Conservation (phyloP, 2,888 invertebrate genomes). For the Nomada hirtipes region DNA sequence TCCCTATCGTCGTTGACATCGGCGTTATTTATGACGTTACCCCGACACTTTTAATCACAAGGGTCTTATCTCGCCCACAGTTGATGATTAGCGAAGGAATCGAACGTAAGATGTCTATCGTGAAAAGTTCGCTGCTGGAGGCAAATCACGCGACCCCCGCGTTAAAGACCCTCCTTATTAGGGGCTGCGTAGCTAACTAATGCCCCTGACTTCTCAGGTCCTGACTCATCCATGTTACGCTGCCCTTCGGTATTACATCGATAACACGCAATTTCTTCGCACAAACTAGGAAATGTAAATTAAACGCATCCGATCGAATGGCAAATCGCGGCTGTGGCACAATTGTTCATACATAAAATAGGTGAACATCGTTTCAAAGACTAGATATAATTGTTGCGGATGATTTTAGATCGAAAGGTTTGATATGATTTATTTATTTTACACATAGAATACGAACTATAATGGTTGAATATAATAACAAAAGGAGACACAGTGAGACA, state of each 20-base stretch:
- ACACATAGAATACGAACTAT: not conserved
- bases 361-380: not conserved
- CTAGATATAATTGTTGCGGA: not conserved
- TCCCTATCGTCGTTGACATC: not conserved
- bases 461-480: not conserved
- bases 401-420: not conserved
- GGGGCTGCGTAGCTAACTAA: conserved; percentile 39
- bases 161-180: conserved; percentile 58
- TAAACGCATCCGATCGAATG: not conserved
- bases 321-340: not conserved
- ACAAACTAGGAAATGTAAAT: not conserved
- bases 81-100: conserved; percentile 27
- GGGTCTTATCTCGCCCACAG: conserved; percentile 1
- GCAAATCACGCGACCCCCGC: conserved; percentile 60
- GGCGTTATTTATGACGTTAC: conserved; percentile 3
- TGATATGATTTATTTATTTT: not conserved
- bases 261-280: conserved; percentile 53
- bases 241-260: conserved; percentile 69
- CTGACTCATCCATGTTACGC: conserved; percentile 72
- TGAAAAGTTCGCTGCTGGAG: conserved; percentile 35
- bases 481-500: too few relatives aligned
- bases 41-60: conserved; percentile 4
- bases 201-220: conserved; percentile 54
- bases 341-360: not conserved
- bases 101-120: conserved; percentile 44